Evolutionary conservation across 2,797 vertebrate species (phyloP).

Genomic region (Uromys caudimaculatus): DNA sequence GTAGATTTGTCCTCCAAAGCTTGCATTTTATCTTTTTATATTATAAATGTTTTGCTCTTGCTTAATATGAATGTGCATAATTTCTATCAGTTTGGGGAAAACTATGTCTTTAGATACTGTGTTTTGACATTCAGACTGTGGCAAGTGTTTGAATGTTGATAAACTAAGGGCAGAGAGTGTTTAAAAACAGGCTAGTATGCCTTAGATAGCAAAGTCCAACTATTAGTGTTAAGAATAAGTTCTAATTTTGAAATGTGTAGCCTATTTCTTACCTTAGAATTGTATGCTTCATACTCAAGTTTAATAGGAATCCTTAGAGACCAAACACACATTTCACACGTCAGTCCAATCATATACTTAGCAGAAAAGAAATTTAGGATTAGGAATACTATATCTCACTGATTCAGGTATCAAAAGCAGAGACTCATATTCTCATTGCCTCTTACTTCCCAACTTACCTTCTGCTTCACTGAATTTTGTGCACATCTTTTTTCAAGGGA

Average conservation of each 20-base stretch:
- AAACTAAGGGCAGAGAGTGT: conserved; percentile 28
- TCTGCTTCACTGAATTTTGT: background rate
- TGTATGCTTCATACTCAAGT: background rate
- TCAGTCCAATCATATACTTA: background rate
- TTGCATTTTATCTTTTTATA: conserved; percentile 56
- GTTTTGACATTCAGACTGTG: conserved; percentile 41
- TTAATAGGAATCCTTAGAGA: conserved; percentile 12
- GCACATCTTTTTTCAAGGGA: background rate
- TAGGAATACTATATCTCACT: background rate
- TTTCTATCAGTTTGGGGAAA: conserved; percentile 65
- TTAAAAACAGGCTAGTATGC: conserved; percentile 72
- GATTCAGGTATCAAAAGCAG: background rate
- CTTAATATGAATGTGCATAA: conserved; percentile 71
- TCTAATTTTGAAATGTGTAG: conserved; percentile 59
- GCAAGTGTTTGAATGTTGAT: conserved; percentile 49
- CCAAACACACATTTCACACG: background rate
- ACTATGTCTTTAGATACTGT: conserved; percentile 2
- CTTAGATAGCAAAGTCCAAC: conserved; percentile 36
- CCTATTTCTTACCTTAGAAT: conserved; percentile 40
- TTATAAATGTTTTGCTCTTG: conserved; percentile 45
- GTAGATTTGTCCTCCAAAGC: conserved; percentile 54
- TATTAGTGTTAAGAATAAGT: conserved; percentile 47
- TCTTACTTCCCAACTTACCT: background rate
- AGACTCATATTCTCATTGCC: fast-evolving
- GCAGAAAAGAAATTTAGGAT: background rate